These are phyloP conservation scores for Crotalus horridus DNA, from an alignment of 2,113 vertebrate species.

Conservation along the genomic window DNA sequence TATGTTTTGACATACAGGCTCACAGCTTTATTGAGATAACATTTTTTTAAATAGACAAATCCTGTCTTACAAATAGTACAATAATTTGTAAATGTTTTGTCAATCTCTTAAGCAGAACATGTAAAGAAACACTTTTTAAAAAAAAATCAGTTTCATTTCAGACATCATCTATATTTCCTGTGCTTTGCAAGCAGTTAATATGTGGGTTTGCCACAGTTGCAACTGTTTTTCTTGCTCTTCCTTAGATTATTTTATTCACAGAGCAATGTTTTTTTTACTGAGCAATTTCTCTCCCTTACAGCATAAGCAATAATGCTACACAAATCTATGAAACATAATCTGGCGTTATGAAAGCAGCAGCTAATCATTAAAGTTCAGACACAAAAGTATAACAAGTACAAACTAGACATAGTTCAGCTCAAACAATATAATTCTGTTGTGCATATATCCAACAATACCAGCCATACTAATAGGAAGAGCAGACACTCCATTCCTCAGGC, in stretches of 20 bases:
- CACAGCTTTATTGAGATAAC: not conserved
- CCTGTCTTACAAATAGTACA: not conserved
- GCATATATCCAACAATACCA: not conserved
- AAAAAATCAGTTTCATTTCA: slow-evolving; percentile 15
- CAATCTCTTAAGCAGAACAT: not conserved
- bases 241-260: not conserved
- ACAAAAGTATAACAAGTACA: not conserved
- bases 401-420: not conserved
- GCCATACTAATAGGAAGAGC: not conserved
- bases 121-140: not conserved
- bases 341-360: not conserved
- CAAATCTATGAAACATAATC: not conserved
- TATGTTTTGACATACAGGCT: not conserved
- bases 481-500: not conserved
- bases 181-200: slow-evolving; percentile 5
- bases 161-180: slow-evolving; percentile 49
- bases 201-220: not conserved
- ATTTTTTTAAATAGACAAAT: not conserved
- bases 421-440: not conserved
- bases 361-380: not conserved
- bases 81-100: not conserved
- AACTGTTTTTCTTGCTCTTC: slow-evolving; percentile 31
- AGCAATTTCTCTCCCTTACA: not conserved
- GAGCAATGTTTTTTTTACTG: not conserved
- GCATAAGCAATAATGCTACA: not conserved